phyloP scores from a whole-genome alignment of 2,888 invertebrate genomes.

The Lepidochrysops patricia region DNA sequence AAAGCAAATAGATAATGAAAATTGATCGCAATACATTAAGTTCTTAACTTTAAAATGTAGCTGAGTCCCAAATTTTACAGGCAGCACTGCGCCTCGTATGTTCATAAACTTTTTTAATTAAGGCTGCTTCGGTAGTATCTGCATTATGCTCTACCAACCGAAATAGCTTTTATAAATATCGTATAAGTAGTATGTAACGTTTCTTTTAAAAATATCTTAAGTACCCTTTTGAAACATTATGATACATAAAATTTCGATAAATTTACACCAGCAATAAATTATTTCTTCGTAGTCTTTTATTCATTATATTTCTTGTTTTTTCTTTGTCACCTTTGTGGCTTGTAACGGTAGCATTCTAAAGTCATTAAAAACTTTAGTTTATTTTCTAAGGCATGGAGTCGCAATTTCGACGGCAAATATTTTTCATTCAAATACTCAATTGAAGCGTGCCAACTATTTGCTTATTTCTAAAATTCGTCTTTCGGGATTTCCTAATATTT shows the following conservation, averaged over 20 bases:
- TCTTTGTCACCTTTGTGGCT: neutral
- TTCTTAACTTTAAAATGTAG: neutral
- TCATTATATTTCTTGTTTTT: neutral
- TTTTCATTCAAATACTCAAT: neutral
- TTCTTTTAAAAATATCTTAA: neutral
- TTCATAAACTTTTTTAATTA: conserved; percentile 3
- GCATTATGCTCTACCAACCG: neutral
- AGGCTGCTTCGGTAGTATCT: neutral
- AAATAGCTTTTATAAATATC: neutral
- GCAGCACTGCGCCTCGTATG: neutral
- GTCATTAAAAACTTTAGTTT: neutral
- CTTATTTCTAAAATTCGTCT: neutral
- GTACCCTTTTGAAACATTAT: neutral
- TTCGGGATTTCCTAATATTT: neutral
- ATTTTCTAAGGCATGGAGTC: neutral
- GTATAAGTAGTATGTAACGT: neutral
- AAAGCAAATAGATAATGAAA: conserved; percentile 1
- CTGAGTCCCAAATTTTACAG: neutral
- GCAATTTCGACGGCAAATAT: neutral
- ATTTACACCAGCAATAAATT: too few relatives aligned
- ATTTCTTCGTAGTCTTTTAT: neutral
- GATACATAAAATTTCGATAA: too few relatives aligned
- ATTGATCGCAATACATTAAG: neutral
- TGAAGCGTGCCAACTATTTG: neutral
- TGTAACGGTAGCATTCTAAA: neutral